These are phyloP conservation scores for Chalcosyrphus nemorum DNA, from an alignment of 2,888 invertebrate species.

Conservation along the genomic window DNA sequence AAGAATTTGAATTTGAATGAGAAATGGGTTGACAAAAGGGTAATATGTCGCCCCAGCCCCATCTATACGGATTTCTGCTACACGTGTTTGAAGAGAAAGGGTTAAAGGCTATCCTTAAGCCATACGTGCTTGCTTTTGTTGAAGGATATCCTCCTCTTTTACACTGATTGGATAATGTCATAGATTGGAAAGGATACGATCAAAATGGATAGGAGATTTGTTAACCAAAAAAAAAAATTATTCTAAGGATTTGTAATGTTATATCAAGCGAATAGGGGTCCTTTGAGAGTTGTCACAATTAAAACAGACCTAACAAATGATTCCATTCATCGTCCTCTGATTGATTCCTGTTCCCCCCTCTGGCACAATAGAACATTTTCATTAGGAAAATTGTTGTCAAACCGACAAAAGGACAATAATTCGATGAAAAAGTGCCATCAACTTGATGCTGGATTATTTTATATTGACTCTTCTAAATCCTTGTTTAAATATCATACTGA, in stretches of 20 bases:
- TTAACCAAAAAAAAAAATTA: not conserved
- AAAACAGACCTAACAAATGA: not conserved
- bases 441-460: no score
- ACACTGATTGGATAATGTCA: not conserved
- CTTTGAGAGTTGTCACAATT: not conserved
- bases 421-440: not conserved
- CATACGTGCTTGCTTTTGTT: not conserved
- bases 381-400: not conserved
- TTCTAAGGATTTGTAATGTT: not conserved
- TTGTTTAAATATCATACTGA: no score
- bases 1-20: constrained; percentile 4
- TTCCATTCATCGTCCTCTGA: not conserved
- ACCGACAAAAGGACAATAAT: not conserved
- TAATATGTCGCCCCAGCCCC: no score
- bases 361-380: not conserved
- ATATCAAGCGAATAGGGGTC: not conserved
- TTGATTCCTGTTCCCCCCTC: not conserved
- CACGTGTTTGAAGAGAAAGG: not conserved
- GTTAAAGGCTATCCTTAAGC: not conserved
- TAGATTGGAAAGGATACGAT: not conserved
- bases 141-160: not conserved
- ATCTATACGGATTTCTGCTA: not conserved
- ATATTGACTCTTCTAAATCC: no score
- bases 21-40: constrained; percentile 5
- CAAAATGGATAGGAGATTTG: not conserved